Evolutionary conservation across 2,797 vertebrate genomes (phyloP), one percentile per base, ranked within the genome.

Genomic region (Gymnoscopelus microlampas): DNA sequence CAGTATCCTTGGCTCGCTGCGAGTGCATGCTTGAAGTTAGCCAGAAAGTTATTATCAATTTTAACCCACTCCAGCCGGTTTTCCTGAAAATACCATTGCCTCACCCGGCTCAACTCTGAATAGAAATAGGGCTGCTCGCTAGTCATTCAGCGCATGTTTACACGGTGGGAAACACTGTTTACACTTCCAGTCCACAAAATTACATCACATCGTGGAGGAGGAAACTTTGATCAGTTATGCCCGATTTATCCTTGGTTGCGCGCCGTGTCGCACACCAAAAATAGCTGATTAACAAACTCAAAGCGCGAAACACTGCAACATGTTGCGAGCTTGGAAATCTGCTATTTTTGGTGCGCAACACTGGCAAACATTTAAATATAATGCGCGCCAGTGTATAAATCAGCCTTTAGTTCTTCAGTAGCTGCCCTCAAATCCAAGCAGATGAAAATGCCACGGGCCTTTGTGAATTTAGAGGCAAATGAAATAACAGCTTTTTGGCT

Each of bases 81-180:
- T 59, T 61, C 70, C 74, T 10, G 44, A 80, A 44, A 47, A 72
- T 44, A 48, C 63, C 63, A 64, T 11, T 76, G 83, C 82, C 80
- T 80, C 85, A 76, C 66, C 39, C 61, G 65, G 72, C 77, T 66
- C 74, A 61, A 66, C 23, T 62, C 70, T n/a, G 73, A 68, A 73
- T 79, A 84, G 75, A 32, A 68, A 53, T 35, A 56, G 19, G 63
- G 63, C 76, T 67, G 70, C 80, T 75, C 69, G 80, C 72, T 71
- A 83, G 80, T 86, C 78, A 85, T 81, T 78, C 83, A 75, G 60
- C 82, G 81, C 57, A 11, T 88, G 88, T 91, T 91, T 88, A 91
- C 60, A 82, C 82, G 86, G 70, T 9, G 62, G 68, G 77, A 85
- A 83, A 56, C 74, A 51, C 71, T 81, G 87, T 92, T 90, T 90